Conservation (phyloP, 2,888 invertebrate species). For the Drosophila vallismaia region DNA sequence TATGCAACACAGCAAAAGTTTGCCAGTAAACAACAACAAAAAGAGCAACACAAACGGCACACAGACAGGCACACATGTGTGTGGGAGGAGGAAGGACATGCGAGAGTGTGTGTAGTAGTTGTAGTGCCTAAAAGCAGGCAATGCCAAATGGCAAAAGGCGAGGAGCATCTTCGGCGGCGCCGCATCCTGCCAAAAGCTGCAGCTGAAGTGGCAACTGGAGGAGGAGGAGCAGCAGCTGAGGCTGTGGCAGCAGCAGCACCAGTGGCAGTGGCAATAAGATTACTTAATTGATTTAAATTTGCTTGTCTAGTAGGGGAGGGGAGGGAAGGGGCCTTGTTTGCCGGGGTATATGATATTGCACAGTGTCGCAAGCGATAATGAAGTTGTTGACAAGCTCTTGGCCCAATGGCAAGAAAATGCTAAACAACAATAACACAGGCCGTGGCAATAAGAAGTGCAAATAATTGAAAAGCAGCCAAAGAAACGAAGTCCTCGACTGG, state of each 20-base stretch:
- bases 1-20: conserved; percentile 75
- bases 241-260: conserved; percentile 4
- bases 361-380: conserved; percentile 71
- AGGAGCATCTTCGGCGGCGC: conserved; percentile 8
- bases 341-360: conserved; percentile 52
- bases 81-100: conserved; percentile 6
- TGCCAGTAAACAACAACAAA: conserved; percentile 44
- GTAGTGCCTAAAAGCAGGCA: conserved; percentile 63
- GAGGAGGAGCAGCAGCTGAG: conserved; percentile 5
- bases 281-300: conserved; percentile 77
- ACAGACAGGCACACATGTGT: conserved; percentile 18
- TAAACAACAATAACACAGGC: conserved; percentile 52
- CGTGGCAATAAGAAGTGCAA: conserved; percentile 43
- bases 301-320: conserved; percentile 62
- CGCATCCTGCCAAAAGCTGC: conserved; percentile 13
- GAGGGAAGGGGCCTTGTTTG: neutral
- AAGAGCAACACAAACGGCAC: conserved; percentile 14
- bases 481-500: conserved; percentile 17
- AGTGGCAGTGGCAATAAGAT: conserved; percentile 63
- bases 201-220: neutral
- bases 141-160: conserved; percentile 38
- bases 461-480: conserved; percentile 67
- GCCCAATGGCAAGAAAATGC: conserved; percentile 55
- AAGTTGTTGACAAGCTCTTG: conserved; percentile 77
- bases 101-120: conserved; percentile 17